Percentiles rank a stretch among this genome's conserved stretches.
Conservation (phyloP, 37 sponge, comb jelly and placozoan genomes). For the Halichondria panicea region DNA sequence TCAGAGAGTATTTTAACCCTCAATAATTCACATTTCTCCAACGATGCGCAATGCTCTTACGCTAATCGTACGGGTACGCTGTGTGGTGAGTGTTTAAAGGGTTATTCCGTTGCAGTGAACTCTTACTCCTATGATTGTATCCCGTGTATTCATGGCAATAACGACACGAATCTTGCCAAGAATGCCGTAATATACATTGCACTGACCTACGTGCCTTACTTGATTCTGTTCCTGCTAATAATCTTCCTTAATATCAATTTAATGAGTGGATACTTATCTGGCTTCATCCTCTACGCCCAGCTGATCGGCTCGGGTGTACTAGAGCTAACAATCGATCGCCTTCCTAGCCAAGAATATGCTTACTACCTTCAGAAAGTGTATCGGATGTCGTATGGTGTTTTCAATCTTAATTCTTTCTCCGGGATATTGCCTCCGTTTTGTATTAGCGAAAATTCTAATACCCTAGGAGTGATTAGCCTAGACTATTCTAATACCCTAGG, state of each 20-base stretch:
- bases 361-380: not conserved
- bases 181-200: not conserved
- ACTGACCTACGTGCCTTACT: not conserved
- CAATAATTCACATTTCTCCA: not conserved
- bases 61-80: not conserved
- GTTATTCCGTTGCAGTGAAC: not conserved
- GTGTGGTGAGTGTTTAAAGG: not conserved
- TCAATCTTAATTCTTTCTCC: constrained; percentile 61
- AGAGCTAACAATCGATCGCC: not conserved
- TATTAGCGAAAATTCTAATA: constrained; percentile 3
- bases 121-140: not conserved
- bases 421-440: constrained; percentile 31
- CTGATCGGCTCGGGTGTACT: constrained; percentile 43
- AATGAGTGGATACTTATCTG: not conserved
- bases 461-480: not conserved
- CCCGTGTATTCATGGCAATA: not conserved
- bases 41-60: not conserved
- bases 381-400: constrained; percentile 41
- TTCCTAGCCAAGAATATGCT: not conserved
- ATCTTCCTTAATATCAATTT: not conserved
- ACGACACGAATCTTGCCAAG: constrained; percentile 44
- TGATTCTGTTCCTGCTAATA: not conserved
- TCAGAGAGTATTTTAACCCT: not conserved
- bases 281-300: not conserved
- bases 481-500: no score